phyloP scores from a whole-genome alignment of 2,888 invertebrate species.

The Oscheius sp. region DNA sequence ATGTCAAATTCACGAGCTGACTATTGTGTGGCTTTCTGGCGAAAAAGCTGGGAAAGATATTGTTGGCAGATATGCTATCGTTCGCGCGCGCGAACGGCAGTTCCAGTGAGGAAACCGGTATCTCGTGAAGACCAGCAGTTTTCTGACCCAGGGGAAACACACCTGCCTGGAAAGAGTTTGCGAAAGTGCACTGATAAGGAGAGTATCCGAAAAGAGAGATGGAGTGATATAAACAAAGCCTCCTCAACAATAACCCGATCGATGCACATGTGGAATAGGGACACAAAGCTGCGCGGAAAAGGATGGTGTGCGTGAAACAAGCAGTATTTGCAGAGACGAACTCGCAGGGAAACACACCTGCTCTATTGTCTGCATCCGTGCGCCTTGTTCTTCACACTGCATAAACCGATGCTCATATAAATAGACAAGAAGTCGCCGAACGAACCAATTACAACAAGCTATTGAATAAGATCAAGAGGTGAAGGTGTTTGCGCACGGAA shows the following conservation, averaged over 20 bases:
- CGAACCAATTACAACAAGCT: constrained; percentile 21
- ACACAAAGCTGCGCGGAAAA: constrained; percentile 29
- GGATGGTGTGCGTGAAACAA: constrained; percentile 32
- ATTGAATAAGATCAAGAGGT: constrained; percentile 12
- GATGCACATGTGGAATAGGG: constrained; percentile 14
- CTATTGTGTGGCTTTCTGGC: not conserved
- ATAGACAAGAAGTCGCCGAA: not conserved
- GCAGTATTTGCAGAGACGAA: constrained; percentile 19
- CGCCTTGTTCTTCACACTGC: constrained; percentile 10
- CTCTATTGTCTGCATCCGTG: not conserved
- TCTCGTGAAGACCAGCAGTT: not conserved
- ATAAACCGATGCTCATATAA: not conserved
- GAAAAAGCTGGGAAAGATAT: constrained; percentile 13
- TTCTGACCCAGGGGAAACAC: not conserved
- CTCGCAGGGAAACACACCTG: not conserved
- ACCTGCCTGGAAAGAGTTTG: not conserved
- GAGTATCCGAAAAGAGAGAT: not conserved
- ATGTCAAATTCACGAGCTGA: too few relatives aligned
- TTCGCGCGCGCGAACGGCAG: constrained; percentile 3
- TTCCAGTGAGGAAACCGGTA: constrained; percentile 18
- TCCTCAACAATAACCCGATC: constrained; percentile 24
- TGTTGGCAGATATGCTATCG: not conserved
- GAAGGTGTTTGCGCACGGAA: not conserved
- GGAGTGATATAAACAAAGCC: not conserved
- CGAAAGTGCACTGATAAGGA: too few relatives aligned